Percentiles rank a stretch among this genome's conserved stretches.
These are phyloP conservation scores for Sebastes kiyomatsui DNA, from an alignment of 2,797 vertebrate genomes.

Conservation along the genomic window DNA sequence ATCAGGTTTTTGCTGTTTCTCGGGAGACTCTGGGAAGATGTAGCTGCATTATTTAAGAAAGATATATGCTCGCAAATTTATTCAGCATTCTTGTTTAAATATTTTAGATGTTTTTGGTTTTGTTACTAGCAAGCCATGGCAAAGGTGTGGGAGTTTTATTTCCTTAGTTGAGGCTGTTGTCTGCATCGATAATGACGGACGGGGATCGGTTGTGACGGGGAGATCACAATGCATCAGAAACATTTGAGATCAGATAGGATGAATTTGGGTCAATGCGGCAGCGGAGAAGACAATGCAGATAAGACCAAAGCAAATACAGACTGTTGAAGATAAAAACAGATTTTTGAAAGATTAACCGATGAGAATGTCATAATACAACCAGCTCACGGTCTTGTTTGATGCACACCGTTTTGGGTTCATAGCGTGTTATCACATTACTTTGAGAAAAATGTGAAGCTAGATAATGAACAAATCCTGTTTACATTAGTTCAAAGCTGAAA, in stretches of 20 bases:
- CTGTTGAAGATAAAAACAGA: slow-evolving; percentile 20
- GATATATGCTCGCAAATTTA: slow-evolving; percentile 11
- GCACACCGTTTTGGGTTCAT: not conserved
- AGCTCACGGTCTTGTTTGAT: slow-evolving; percentile 11
- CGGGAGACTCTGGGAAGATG: not conserved
- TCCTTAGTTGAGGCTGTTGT: not conserved
- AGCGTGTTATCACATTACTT: not conserved
- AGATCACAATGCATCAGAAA: slow-evolving; percentile 24
- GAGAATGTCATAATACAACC: slow-evolving; percentile 7
- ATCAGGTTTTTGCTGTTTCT: not conserved
- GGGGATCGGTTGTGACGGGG: not conserved
- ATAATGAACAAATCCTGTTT: not conserved
- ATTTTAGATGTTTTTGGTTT: slow-evolving; percentile 11
- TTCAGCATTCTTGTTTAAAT: slow-evolving; percentile 12
- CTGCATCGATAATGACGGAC: not conserved
- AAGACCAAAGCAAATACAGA: slow-evolving; percentile 32
- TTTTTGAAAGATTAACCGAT: slow-evolving; percentile 26
- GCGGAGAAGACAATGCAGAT: slow-evolving; percentile 27
- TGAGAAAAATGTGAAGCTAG: not conserved
- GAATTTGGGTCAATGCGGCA: slow-evolving; percentile 34
- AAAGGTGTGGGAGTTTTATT: not conserved
- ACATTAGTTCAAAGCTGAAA: not conserved
- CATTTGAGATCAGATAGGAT: slow-evolving; percentile 34
- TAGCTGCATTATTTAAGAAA: slow-evolving; percentile 8
- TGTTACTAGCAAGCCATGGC: not conserved